phyloP scores from a whole-genome alignment of 2,888 invertebrate species.

The Microctonus brassicae region DNA sequence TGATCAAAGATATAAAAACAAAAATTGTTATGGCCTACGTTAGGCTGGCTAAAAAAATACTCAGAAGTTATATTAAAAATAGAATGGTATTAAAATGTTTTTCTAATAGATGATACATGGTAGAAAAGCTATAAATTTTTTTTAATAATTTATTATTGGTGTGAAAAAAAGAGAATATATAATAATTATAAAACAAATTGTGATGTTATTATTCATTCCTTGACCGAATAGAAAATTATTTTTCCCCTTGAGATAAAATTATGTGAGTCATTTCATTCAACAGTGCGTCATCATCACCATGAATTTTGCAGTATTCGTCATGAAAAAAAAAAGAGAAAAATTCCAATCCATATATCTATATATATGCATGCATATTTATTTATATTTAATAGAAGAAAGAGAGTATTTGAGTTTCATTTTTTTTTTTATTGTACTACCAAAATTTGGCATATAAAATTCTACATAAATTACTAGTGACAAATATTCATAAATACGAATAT shows the following conservation, averaged over 20 bases:
- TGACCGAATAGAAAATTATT: neutral
- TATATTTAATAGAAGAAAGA: neutral
- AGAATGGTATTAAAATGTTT: too few species aligned
- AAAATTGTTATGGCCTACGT: slow-evolving; percentile 43
- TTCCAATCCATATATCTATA: too few species aligned
- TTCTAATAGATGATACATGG: too few species aligned
- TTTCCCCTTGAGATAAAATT: neutral
- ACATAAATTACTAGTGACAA: neutral
- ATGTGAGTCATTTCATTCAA: too few species aligned
- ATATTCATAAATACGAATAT: neutral
- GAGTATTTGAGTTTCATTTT: neutral
- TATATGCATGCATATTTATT: neutral
- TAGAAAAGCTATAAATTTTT: neutral
- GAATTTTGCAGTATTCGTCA: neutral
- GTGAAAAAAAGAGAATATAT: neutral
- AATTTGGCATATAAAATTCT: neutral
- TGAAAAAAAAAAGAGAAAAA: neutral
- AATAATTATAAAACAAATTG: neutral
- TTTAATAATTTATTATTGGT: neutral
- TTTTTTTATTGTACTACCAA: neutral
- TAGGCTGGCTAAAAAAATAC: slow-evolving; percentile 35
- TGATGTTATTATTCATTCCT: neutral
- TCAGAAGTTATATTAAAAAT: neutral
- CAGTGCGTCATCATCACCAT: neutral
- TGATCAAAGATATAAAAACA: neutral